phyloP scores from a whole-genome alignment of 2,113 vertebrate genomes.

The Tupaia tana region DNA sequence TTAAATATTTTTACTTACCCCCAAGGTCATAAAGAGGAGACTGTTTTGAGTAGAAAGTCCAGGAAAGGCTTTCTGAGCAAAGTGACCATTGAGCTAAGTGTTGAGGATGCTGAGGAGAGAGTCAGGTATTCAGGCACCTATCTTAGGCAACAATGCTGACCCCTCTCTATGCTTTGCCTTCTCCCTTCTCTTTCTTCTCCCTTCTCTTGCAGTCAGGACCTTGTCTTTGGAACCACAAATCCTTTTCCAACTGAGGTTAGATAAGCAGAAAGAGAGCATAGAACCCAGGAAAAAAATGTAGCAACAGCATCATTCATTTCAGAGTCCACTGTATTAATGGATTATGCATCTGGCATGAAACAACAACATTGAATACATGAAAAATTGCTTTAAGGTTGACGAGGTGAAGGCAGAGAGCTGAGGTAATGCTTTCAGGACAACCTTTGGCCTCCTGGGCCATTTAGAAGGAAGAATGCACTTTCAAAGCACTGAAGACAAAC shows the following conservation, averaged over 20 bases:
- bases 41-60: background rate
- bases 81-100: background rate
- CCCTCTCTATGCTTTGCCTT: background rate
- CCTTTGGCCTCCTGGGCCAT: background rate
- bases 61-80: background rate
- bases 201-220: background rate
- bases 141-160: background rate
- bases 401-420: background rate
- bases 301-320: background rate
- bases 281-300: background rate
- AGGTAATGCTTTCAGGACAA: conserved; percentile 49
- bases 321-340: background rate
- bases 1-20: background rate
- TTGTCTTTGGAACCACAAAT: background rate
- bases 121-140: background rate
- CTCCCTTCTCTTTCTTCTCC: background rate
- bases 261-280: background rate
- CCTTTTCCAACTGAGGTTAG: background rate
- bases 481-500: background rate
- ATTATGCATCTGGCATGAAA: conserved; percentile 12
- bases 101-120: background rate
- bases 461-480: background rate
- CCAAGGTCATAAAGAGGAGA: background rate
- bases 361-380: background rate
- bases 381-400: conserved; percentile 2